Conservation (phyloP, 2,797 vertebrate species). For the Periophthalmus magnuspinnatus region DNA sequence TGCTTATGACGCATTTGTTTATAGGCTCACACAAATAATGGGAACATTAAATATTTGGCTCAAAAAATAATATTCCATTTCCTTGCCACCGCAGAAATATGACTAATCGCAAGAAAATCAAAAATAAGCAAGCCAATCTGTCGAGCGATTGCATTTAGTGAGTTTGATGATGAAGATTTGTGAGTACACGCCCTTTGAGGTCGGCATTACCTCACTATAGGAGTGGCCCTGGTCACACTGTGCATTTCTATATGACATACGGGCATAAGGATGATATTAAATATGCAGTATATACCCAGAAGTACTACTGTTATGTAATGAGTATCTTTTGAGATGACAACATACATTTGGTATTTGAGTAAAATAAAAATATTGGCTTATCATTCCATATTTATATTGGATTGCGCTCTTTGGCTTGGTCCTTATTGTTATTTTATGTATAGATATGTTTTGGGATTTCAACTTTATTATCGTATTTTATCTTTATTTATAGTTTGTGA, state of each 20-base stretch:
- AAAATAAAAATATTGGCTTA: no score
- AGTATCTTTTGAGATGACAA: neutral
- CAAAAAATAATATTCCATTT: constrained; percentile 80
- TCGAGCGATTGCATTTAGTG: constrained; percentile 60
- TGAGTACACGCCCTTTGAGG: constrained; percentile 54
- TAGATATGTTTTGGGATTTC: neutral
- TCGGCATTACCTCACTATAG: constrained; percentile 55
- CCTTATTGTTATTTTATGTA: neutral
- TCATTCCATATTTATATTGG: no score
- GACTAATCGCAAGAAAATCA: constrained; percentile 65
- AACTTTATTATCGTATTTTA: neutral
- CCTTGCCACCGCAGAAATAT: constrained; percentile 65
- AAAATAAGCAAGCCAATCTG: constrained; percentile 68
- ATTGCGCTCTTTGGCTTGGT: neutral
- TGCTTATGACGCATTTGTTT: constrained; percentile 80
- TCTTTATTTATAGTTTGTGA: neutral
- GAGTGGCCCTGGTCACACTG: constrained; percentile 36
- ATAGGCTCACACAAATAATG: constrained; percentile 76
- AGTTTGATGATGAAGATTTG: constrained; percentile 63
- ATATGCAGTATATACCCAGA: neutral
- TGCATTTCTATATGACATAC: constrained; percentile 31
- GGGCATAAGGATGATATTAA: constrained; percentile 22
- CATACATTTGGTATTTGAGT: neutral
- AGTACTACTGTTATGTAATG: neutral
- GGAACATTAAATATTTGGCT: constrained; percentile 84